A percentile compares a stretch with the other conserved stretches of the same genome.
phyloP scores from a whole-genome alignment of 92 coral and sea anemone species.

The Galaxea fascicularis region DNA sequence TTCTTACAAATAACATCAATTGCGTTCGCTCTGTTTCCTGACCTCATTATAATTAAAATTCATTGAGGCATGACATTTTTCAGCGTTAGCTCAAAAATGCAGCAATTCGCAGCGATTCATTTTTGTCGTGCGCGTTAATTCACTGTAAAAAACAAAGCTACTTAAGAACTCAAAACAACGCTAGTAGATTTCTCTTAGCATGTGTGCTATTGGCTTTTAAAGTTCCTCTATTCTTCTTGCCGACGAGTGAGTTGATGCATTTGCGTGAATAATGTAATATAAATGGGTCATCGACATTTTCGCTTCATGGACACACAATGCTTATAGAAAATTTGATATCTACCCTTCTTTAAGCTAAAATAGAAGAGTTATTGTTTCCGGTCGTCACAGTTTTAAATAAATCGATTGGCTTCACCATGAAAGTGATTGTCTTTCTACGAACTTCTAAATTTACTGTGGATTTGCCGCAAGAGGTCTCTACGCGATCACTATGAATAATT shows the following conservation, averaged over 20 bases:
- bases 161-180: too few species aligned
- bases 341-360: background rate
- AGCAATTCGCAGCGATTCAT: background rate
- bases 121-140: conserved; percentile 29
- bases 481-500: conserved; percentile 11
- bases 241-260: background rate
- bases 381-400: background rate
- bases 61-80: conserved; percentile 1
- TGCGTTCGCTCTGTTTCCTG: conserved; percentile 14
- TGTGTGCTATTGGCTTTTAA: background rate
- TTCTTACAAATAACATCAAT: conserved; percentile 30
- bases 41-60: background rate
- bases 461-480: conserved; percentile 1
- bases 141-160: background rate
- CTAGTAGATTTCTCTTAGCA: background rate
- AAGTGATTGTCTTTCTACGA: background rate
- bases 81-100: conserved; percentile 13
- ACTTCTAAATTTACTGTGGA: background rate
- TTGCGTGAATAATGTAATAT: conserved; percentile 7
- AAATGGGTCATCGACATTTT: conserved; percentile 5
- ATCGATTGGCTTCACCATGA: background rate
- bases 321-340: background rate
- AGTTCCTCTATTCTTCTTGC: background rate
- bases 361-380: conserved; percentile 4
- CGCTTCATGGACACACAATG: background rate